phyloP scores from a whole-genome alignment of 2,797 vertebrate genomes.

The Choloepus didactylus region DNA sequence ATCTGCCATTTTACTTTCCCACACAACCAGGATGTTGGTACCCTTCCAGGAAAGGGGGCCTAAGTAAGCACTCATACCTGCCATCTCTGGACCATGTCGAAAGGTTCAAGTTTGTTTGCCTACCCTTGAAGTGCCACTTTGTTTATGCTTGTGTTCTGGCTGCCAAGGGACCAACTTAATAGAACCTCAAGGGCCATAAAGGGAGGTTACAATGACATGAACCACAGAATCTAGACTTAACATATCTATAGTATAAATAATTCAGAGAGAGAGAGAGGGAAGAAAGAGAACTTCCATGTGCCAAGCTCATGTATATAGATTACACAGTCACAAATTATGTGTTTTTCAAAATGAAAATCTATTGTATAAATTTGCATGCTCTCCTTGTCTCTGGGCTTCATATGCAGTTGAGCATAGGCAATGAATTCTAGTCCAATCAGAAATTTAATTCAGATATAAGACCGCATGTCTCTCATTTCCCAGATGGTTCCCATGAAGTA shows the following conservation, averaged over 20 bases:
- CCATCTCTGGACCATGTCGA: accelerated
- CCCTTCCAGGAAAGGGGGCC: no score
- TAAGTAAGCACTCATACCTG: background rate
- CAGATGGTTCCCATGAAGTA: background rate
- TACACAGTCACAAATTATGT: background rate
- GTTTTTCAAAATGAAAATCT: background rate
- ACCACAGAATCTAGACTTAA: background rate
- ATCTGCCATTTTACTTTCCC: no score
- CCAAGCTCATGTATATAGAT: background rate
- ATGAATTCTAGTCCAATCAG: background rate
- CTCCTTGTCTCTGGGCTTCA: background rate
- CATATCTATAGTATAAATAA: background rate
- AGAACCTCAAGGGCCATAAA: background rate
- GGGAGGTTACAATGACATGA: background rate
- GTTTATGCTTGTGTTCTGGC: background rate
- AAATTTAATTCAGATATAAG: background rate
- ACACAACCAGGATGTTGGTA: background rate
- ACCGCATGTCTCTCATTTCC: background rate
- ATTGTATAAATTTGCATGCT: background rate
- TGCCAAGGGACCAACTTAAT: background rate
- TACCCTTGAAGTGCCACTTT: background rate
- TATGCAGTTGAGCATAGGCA: background rate
- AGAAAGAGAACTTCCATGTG: background rate
- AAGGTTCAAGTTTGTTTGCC: background rate
- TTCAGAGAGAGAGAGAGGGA: background rate